Evolutionary conservation across 2,113 vertebrate genomes (phyloP).

Genomic region (Trichomycterus rosablanca): DNA sequence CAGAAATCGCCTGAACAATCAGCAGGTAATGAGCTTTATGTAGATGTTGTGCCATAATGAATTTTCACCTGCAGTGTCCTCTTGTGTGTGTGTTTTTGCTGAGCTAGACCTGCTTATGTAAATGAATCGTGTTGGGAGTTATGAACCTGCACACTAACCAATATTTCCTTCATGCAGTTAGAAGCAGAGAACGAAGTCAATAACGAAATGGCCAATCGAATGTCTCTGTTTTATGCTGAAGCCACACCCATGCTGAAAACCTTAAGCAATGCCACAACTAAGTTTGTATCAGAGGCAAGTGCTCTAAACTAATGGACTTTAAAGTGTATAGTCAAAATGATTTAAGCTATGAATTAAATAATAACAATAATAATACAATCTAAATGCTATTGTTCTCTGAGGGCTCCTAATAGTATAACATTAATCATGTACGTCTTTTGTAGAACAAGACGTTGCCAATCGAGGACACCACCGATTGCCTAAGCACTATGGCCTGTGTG

Average conservation of each 20-base stretch:
- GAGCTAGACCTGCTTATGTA: not conserved
- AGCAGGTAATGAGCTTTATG: constrained; percentile 65
- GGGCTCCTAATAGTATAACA: constrained; percentile 31
- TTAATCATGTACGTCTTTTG: constrained; percentile 1
- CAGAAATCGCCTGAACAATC: constrained; percentile 82
- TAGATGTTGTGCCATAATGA: no score
- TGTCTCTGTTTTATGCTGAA: constrained; percentile 88
- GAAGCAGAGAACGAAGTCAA: constrained; percentile 86
- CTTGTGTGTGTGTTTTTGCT: not conserved
- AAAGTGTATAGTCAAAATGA: no score
- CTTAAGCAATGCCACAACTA: constrained; percentile 86
- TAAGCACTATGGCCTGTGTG: constrained; percentile 93
- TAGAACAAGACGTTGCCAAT: constrained; percentile 92
- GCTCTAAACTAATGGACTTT: no score
- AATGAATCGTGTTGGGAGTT: not conserved
- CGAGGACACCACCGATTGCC: constrained; percentile 90
- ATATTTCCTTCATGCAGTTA: constrained; percentile 59
- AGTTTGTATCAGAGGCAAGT: constrained; percentile 86
- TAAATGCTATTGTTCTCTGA: constrained; percentile 50
- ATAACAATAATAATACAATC: not conserved
- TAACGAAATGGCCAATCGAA: constrained; percentile 91
- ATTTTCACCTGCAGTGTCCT: constrained; percentile 24
- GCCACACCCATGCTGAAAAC: constrained; percentile 93
- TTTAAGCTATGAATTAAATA: not conserved
- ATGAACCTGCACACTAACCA: constrained; percentile 8